Evolutionary conservation across 1,140 invertebrate genomes (phyloP), one percentile per base, ranked within the genome.

Genomic region (Bombus sylvicola): DNA sequence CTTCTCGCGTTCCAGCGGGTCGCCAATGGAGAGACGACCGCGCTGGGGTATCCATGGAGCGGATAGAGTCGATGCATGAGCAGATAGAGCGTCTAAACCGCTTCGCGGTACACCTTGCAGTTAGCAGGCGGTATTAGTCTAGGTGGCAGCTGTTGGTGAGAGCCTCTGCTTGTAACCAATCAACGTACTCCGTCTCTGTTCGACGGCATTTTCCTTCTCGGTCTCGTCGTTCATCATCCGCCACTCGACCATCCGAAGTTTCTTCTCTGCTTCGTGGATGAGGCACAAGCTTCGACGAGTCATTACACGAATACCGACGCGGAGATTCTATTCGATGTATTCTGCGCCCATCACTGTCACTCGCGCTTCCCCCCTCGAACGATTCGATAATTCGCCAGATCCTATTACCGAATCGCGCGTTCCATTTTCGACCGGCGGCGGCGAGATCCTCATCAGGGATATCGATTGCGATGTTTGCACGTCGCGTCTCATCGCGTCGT

Each of bases 131-230:
- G 89, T 90, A 89, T 90, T 89, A 86, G 85, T 89, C 82, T 89
- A 90, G 89, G 89, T 90, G 89, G 86, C 89, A 90, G 89, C 83
- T 90, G 88, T 86, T 88, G 88, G 80, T 72, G 90, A 90, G 86
- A 85, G 81, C 86, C 88, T 85, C 74, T 66, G 69, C 89, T 90
- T 83, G 79, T 88, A 90, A 86, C 88, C 89, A 90, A 90, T 90
- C 89, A 88, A 88, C 87, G 79, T 81, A 68, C 64, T 82, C 69
- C 79, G 57, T 83, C 73, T 89, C 64, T 68, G 28, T 72, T 81
- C 87, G 76, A 85, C 84, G 81, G 59, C 69, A 76, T 71, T 87
- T 82, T 69, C 86, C 57, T 39, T 69, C 79, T 87, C 81, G 77
- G 86, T 82, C 87, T 82, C 88, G 82, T 81, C 88, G 88, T 89